Base-by-base conservation (phyloP, 2,113 vertebrate species). In the Hepsetus odoe region DNA sequence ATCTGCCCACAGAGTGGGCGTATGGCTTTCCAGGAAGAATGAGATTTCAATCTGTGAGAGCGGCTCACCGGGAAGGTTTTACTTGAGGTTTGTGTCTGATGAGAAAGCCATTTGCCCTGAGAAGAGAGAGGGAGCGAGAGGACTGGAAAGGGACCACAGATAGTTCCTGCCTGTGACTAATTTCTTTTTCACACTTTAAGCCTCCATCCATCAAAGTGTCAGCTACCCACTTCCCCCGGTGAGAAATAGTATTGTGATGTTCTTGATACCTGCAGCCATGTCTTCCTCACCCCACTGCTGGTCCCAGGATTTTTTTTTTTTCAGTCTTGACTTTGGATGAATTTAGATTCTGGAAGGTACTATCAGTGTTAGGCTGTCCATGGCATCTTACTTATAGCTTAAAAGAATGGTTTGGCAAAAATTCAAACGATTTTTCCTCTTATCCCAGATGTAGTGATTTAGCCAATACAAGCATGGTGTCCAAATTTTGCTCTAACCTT, bases 121-220 rank as follows among this genome's bases (percentile, higher is more conserved):
- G 70, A 68, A 76, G 73, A 46, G 59, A 30, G 69, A 61, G 44
- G 65, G 71, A 72, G 35, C 30, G 12, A 14, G 32, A 42, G 16
- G 32, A 18, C 51, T 77, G 74, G 61, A 68, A 73, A 30, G 53
- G 58, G 70, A 68, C 81, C 83, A 76, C 70, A 24, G 80, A 77
- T 76, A 84, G 86, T 84, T 83, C 88, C 79, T 88, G 83, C 51
- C 81, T 86, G 85, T 86, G 85, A 91, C 91, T 89, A 90, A 93
- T 90, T 88, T 84, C 87, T 92, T 90, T 90, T 91, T 92, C 89
- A 91, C 91, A 91, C 88, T 74, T 88, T 86, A 80, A 76, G 80
- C 77, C 82, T 82, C 83, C 86, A 89, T 89, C 85, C 80, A 88
- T 92, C 86, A 89, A 58, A 71, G 77, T 82, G 84, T 87, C 83